Evolutionary conservation across 2,888 invertebrate genomes (phyloP), one percentile per base, ranked within the genome.

Genomic region (Cremastinae sp.): DNA sequence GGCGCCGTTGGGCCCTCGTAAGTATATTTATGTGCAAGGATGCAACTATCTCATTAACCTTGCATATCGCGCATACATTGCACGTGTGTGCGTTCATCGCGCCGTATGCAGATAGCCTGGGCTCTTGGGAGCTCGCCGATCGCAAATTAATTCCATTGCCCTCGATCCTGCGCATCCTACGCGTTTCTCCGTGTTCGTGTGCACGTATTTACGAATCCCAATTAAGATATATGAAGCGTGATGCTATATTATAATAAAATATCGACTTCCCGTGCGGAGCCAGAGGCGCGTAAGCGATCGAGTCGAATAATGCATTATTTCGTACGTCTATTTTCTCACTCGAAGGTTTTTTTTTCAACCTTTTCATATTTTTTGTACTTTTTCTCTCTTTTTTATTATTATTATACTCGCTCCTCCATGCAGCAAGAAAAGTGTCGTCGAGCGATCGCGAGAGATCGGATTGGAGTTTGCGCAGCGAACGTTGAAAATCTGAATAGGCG

Each of bases 201-300:
- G 45, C 54, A 18, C 54, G n/a, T 56, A 58, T 68, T 58, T 56
- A 83, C 83, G 84, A 84, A 84, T 85, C 84, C 86, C 85, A 87
- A 87, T 87, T 87, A 87, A 84, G 83, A 83, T 83, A 85, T 86
- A 86, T 86, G 85, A 87, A 86, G 84, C 86, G 84, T 85, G 78
- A 84, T 84, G 85, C 84, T 85, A 83, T 64, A 75, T 75, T 68
- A 75, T 75, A 75, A 75, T 72, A 62, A 66, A 82, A 79, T 79
- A 86, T 86, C 84, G 79, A 80, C 79, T 83, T 84, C 80, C 82
- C 76, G 71, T 75, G 54, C 79, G 79, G 62, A 72, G 51, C 49
- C 43, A 18, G n/a, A 22, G 22, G 28, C 54, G 45, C 62, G 43
- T 8, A 56, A 49, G 45, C 28, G n/a, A n/a, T n/a, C n/a, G n/a